Conservation (phyloP, 2,888 invertebrate genomes). For the Carterocephalus palaemon region DNA sequence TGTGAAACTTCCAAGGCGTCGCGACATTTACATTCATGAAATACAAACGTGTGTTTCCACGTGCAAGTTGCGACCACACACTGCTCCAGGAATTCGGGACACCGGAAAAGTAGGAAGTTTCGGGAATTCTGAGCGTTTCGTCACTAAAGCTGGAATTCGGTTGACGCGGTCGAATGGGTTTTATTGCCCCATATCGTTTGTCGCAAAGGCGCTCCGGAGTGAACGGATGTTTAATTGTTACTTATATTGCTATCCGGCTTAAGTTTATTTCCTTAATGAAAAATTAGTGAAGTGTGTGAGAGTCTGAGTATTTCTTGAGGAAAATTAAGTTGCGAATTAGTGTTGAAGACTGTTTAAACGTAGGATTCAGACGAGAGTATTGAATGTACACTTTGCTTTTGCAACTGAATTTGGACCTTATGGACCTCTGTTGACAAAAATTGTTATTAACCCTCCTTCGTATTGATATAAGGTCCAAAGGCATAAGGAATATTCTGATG, state of each 20-base stretch:
- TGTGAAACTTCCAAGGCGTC: conserved; percentile 7
- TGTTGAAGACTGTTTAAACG: no score
- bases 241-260: conserved; percentile 2
- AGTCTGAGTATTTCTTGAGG: no score
- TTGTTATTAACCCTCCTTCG: no score
- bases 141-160: conserved; percentile 46
- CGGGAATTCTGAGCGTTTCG: conserved; percentile 56
- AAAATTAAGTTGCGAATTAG: no score
- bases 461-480: no score
- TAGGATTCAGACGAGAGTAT: no score
- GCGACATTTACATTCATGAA: conserved; percentile 19
- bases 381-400: no score
- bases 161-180: conserved; percentile 47
- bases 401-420: no score
- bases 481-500: no score
- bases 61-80: conserved; percentile 44
- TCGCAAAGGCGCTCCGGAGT: conserved; percentile 34
- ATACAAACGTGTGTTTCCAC: conserved; percentile 15
- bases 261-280: conserved; percentile 1
- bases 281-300: background rate
- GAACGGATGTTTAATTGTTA: conserved; percentile 34
- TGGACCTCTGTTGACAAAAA: no score
- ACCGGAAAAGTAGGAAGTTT: conserved; percentile 59
- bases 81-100: conserved; percentile 51
- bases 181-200: conserved; percentile 60